phyloP scores from a whole-genome alignment of 2,888 invertebrate genomes.

The Scaptomyza parva region DNA sequence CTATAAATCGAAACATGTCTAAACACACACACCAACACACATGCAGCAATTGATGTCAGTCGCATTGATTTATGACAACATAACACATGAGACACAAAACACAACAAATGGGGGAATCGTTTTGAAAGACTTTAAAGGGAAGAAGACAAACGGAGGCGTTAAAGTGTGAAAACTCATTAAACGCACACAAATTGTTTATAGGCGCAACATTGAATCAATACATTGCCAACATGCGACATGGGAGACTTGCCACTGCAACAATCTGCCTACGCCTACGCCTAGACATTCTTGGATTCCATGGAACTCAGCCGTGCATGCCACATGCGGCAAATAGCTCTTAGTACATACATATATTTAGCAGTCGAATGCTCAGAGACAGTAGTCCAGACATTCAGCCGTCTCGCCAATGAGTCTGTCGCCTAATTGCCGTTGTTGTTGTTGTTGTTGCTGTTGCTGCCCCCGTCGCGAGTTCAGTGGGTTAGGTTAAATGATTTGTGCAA shows the following conservation, averaged over 20 bases:
- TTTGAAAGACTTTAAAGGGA: constrained; percentile 27
- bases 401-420: constrained; percentile 54
- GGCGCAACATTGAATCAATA: constrained; percentile 29
- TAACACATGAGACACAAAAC: constrained; percentile 57
- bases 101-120: constrained; percentile 16
- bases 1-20: constrained; percentile 37
- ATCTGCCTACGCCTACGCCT: constrained; percentile 49
- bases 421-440: background rate
- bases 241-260: constrained; percentile 11
- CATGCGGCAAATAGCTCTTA: constrained; percentile 19
- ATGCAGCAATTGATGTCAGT: constrained; percentile 66
- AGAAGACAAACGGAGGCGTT: constrained; percentile 49
- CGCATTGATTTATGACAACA: constrained; percentile 67
- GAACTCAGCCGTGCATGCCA: constrained; percentile 15
- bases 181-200: constrained; percentile 72
- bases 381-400: constrained; percentile 56
- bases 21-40: constrained; percentile 26
- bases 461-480: constrained; percentile 43
- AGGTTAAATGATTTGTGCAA: constrained; percentile 47
- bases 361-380: constrained; percentile 45
- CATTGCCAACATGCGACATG: constrained; percentile 15
- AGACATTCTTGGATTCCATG: constrained; percentile 23
- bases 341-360: constrained; percentile 43
- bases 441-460: background rate
- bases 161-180: constrained; percentile 77